Evolutionary conservation across 2,888 invertebrate species (phyloP).

Genomic region (Drosophila diplacantha): DNA sequence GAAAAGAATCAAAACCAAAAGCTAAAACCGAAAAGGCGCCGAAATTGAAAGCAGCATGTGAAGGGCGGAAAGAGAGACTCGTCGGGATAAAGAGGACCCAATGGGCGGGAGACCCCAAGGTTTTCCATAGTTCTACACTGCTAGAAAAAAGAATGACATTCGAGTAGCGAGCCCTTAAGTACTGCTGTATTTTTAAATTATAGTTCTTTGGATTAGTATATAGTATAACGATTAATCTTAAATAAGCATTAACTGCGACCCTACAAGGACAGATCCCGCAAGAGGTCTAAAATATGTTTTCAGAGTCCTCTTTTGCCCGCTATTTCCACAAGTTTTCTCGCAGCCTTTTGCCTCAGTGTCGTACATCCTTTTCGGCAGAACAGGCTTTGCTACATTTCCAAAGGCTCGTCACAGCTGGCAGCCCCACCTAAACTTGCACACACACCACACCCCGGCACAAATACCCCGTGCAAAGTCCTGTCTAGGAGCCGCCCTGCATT

Average conservation of each 20-base stretch:
- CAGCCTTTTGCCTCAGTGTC: conserved; percentile 15
- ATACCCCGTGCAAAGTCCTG: conserved; percentile 39
- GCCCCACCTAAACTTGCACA: conserved; percentile 44
- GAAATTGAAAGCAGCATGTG: conserved; percentile 63
- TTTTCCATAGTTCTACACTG: conserved; percentile 16
- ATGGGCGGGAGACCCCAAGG: conserved; percentile 21
- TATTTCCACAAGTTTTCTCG: neutral
- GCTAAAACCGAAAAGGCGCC: conserved; percentile 64
- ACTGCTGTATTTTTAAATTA: neutral
- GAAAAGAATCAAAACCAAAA: conserved; percentile 64
- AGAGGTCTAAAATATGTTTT: neutral
- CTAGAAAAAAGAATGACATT: neutral
- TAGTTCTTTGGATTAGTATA: too few species aligned
- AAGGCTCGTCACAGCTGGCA: conserved; percentile 67
- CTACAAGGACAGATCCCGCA: neutral
- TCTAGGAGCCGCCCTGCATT: conserved; percentile 60
- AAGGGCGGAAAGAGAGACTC: conserved; percentile 23
- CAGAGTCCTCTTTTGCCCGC: too few species aligned
- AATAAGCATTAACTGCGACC: neutral
- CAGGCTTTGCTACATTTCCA: conserved; percentile 59
- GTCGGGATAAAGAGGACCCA: conserved; percentile 17
- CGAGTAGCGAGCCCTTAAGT: too few species aligned
- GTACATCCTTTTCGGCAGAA: conserved; percentile 25
- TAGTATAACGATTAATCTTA: too few species aligned
- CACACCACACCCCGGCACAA: conserved; percentile 8